phyloP scores from a whole-genome alignment of 1,140 invertebrate species.

The Drosophila biarmipes region DNA sequence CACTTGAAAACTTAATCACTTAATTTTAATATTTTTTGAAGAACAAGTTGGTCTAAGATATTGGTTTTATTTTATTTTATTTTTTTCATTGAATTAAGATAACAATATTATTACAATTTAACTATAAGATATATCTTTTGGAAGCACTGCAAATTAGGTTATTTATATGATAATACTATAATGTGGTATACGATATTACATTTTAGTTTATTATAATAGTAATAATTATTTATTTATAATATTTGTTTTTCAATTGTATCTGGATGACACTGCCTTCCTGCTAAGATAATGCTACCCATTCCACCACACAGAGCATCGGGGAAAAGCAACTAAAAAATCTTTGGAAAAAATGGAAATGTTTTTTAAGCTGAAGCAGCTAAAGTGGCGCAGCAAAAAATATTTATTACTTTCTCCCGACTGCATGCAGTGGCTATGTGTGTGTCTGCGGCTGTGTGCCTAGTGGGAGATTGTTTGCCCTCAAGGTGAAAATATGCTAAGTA shows the following conservation, averaged over 20 bases:
- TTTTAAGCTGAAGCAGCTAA: slow-evolving; percentile 57
- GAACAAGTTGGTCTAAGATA: no score
- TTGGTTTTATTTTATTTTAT: no score
- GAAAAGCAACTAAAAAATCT: slow-evolving; percentile 26
- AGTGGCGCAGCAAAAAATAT: slow-evolving; percentile 68
- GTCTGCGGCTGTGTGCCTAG: slow-evolving; percentile 51
- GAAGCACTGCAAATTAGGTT: no score
- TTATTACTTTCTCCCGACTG: slow-evolving; percentile 64
- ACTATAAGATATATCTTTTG: no score
- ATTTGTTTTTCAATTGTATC: background rate
- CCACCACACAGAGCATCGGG: background rate
- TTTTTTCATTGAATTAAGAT: no score
- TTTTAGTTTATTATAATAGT: no score
- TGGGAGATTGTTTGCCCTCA: slow-evolving; percentile 76
- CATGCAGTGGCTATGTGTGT: slow-evolving; percentile 14
- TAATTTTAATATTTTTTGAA: no score
- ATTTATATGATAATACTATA: no score
- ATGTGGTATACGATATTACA: no score
- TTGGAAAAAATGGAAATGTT: slow-evolving; percentile 39
- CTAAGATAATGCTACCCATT: slow-evolving; percentile 7
- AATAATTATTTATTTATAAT: no score
- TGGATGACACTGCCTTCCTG: background rate
- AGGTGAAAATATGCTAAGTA: slow-evolving; percentile 82
- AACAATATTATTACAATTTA: no score
- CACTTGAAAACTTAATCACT: no score